Conservation (phyloP, 2,888 invertebrate genomes). For the Zygogramma bicolorata region DNA sequence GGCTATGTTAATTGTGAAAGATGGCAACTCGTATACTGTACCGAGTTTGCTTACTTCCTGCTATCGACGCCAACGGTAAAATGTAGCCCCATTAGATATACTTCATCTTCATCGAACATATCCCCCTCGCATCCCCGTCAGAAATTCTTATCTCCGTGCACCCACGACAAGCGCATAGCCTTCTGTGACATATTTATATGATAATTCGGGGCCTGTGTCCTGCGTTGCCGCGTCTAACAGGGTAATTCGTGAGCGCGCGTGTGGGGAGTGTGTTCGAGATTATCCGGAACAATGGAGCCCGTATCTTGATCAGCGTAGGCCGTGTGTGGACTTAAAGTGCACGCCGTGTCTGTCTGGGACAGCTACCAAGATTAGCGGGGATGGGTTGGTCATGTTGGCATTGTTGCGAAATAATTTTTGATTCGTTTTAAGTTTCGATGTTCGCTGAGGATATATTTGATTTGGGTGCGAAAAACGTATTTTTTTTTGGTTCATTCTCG, state of each 20-base stretch:
- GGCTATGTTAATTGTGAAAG: no score
- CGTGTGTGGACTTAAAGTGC: constrained; percentile 45
- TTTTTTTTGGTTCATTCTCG: not conserved
- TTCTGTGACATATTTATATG: constrained; percentile 57
- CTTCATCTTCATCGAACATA: not conserved
- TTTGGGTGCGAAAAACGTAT: not conserved
- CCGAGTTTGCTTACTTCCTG: no score
- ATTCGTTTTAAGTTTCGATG: not conserved
- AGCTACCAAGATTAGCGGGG: constrained; percentile 41
- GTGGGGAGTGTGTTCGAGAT: constrained; percentile 63
- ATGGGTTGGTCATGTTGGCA: constrained; percentile 6
- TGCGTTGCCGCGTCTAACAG: constrained; percentile 43
- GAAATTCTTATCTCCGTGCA: not conserved
- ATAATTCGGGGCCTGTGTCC: constrained; percentile 48
- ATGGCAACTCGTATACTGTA: no score
- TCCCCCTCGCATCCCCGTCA: not conserved
- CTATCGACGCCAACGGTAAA: no score
- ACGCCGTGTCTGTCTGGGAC: constrained; percentile 39
- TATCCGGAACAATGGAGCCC: constrained; percentile 60
- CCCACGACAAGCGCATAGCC: constrained; percentile 15
- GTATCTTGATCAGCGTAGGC: constrained; percentile 61
- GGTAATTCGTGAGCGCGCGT: constrained; percentile 50
- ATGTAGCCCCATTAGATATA: not conserved
- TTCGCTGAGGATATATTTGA: not conserved
- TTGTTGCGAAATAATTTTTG: not conserved